Percentiles rank a stretch among this genome's conserved stretches.
These are phyloP conservation scores for Coregonus clupeaformis DNA, from an alignment of 2,113 vertebrate species.

Conservation along the genomic window DNA sequence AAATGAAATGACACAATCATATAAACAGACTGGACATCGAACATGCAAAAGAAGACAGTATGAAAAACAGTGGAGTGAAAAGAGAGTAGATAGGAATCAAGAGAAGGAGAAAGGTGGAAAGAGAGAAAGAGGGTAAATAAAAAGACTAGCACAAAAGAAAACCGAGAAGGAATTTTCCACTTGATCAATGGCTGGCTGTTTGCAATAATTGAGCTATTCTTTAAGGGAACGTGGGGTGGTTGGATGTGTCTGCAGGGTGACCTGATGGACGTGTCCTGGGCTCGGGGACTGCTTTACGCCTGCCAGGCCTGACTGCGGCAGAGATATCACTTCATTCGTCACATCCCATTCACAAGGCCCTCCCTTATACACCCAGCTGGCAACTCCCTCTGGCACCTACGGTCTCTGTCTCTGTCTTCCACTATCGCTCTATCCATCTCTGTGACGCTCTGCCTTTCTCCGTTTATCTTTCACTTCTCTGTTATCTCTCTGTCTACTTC, in stretches of 20 bases:
- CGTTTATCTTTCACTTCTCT: constrained; percentile 7
- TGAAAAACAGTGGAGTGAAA: too few relatives aligned
- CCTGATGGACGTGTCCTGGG: not conserved
- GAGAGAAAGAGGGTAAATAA: not conserved
- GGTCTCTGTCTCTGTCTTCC: not conserved
- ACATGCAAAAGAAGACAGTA: too few relatives aligned
- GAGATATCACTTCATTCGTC: constrained; percentile 6
- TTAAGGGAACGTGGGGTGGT: not conserved
- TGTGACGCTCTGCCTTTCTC: not conserved
- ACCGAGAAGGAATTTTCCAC: not conserved
- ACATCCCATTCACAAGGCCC: not conserved
- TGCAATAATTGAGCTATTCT: constrained; percentile 26
- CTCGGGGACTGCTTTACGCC: too few relatives aligned
- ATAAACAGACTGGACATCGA: too few relatives aligned
- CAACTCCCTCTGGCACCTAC: not conserved
- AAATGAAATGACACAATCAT: too few relatives aligned
- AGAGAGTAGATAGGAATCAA: too few relatives aligned
- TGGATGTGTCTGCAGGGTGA: not conserved
- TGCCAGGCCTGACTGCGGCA: not conserved
- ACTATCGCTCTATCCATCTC: constrained; percentile 5
- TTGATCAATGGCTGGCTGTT: constrained; percentile 28
- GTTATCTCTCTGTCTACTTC: constrained; percentile 16
- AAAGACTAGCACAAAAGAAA: constrained; percentile 11
- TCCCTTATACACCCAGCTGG: constrained; percentile 10
- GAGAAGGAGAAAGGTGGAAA: constrained; percentile 4